A percentile compares a stretch with the other conserved stretches of the same genome.
Evolutionary conservation across 1,140 invertebrate species (phyloP).

Genomic region (Sinonovacula constricta): DNA sequence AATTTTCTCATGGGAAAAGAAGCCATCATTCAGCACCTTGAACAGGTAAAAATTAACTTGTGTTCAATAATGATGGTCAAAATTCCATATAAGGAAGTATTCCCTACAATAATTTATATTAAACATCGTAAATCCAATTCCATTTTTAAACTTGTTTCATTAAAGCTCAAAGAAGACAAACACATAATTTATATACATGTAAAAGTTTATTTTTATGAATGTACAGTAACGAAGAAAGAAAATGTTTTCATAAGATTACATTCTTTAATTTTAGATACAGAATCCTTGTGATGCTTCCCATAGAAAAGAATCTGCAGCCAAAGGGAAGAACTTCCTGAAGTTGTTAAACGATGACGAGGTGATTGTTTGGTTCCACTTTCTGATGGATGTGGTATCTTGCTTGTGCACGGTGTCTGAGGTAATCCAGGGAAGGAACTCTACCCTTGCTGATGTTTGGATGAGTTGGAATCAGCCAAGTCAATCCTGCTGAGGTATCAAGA

Average conservation of each 20-base stretch:
- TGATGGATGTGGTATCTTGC: conserved; percentile 2
- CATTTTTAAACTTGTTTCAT: too few species aligned
- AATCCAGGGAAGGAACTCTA: background rate
- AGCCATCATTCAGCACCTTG: conserved; percentile 16
- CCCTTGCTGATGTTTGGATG: conserved; percentile 7
- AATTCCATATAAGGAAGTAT: too few species aligned
- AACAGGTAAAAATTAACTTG: too few species aligned
- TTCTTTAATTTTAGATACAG: conserved; percentile 31
- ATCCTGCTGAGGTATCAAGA: background rate
- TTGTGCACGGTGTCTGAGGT: background rate
- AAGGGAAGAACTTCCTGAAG: conserved; percentile 20
- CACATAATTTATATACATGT: too few species aligned
- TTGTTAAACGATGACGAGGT: background rate
- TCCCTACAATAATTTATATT: too few species aligned
- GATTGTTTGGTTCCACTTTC: background rate
- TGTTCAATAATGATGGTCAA: too few species aligned
- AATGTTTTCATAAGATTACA: too few species aligned
- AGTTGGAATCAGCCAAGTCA: conserved; percentile 1
- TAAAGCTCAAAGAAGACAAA: too few species aligned
- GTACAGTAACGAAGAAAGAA: too few species aligned
- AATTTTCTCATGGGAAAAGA: background rate
- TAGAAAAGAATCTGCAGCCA: conserved; percentile 11
- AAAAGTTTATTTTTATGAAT: too few species aligned
- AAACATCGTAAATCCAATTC: too few species aligned
- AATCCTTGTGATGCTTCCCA: background rate